phyloP scores from a whole-genome alignment of 1,140 invertebrate species.

The Ruditapes philippinarum region DNA sequence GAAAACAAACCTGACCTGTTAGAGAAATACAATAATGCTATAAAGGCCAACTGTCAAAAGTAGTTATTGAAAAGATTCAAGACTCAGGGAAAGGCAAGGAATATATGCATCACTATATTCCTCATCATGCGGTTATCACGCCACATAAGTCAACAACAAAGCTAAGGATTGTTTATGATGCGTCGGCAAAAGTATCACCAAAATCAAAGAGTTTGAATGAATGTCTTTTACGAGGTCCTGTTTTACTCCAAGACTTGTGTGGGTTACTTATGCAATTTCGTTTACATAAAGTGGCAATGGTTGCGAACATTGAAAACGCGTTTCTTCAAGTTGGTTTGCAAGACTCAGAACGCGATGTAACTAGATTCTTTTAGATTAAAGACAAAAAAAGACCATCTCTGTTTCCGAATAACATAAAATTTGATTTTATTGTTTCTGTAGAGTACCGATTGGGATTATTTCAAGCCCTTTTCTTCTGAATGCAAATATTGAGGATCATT shows the following conservation, averaged over 20 bases:
- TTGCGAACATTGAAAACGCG: no score
- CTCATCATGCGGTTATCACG: conserved; percentile 40
- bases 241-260: not conserved
- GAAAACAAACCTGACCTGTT: conserved; percentile 47
- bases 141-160: conserved; percentile 23
- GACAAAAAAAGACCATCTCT: not conserved
- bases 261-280: no score
- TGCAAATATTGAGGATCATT: conserved; percentile 6
- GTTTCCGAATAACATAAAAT: not conserved
- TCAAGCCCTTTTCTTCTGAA: conserved; percentile 24
- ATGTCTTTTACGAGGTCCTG: not conserved
- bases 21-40: conserved; percentile 52
- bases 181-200: not conserved
- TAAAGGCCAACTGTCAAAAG: conserved; percentile 53
- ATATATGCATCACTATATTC: conserved; percentile 30
- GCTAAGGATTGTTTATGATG: not conserved
- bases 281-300: no score
- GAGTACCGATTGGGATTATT: conserved; percentile 9
- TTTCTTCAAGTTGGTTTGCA: not conserved
- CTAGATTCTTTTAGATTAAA: not conserved
- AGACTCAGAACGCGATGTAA: not conserved
- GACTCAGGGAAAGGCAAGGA: no score
- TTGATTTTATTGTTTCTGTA: not conserved
- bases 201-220: not conserved
- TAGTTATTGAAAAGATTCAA: not conserved